Percentiles rank a stretch among this genome's conserved stretches.
Evolutionary conservation across 2,888 invertebrate genomes (phyloP).

Genomic region (Drosophila borealis): DNA sequence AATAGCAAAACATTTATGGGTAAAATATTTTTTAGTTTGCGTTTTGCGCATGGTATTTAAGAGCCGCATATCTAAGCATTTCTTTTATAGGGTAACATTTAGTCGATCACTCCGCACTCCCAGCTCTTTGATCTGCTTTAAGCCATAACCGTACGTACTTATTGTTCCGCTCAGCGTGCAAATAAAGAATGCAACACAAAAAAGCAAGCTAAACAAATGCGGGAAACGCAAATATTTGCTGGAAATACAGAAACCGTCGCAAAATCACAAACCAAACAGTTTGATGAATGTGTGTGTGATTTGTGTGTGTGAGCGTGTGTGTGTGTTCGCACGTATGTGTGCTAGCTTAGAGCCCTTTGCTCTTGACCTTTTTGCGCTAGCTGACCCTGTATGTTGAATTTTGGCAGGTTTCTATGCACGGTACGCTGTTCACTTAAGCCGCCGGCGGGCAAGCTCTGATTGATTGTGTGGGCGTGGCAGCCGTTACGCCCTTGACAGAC

Average conservation of each 20-base stretch:
- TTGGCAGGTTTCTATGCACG: constrained; percentile 46
- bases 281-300: constrained; percentile 10
- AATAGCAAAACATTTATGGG: too few relatives aligned
- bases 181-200: constrained; percentile 40
- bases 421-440: constrained; percentile 55
- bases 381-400: constrained; percentile 26
- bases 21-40: too few relatives aligned
- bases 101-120: neutral
- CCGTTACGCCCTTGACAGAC: constrained; percentile 36
- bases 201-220: constrained; percentile 27
- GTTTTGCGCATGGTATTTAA: too few relatives aligned
- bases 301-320: constrained; percentile 9
- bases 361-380: constrained; percentile 57
- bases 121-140: constrained; percentile 16
- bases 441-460: constrained; percentile 47
- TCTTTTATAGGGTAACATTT: neutral
- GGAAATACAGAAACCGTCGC: constrained; percentile 22
- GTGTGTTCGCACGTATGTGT: constrained; percentile 14
- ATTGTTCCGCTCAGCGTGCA: constrained; percentile 27
- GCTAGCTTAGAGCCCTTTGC: constrained; percentile 37
- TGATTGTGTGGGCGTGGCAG: constrained; percentile 52
- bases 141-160: constrained; percentile 20
- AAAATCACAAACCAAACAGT: constrained; percentile 54
- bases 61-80: neutral
- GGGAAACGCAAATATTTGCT: constrained; percentile 61